phyloP scores from a whole-genome alignment of 2,113 vertebrate genomes.

The Corythornis cristatus region DNA sequence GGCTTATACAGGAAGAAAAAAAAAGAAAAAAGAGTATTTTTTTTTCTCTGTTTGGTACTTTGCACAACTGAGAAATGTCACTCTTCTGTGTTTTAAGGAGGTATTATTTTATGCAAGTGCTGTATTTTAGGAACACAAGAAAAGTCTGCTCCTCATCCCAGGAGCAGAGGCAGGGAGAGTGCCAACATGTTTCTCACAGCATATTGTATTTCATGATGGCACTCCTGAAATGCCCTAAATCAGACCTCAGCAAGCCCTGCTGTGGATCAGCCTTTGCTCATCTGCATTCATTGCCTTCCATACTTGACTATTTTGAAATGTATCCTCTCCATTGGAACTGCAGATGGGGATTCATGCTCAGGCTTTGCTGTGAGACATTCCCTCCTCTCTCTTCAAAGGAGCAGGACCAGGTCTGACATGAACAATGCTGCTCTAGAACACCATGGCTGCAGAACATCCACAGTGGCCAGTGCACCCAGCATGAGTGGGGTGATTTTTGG shows the following conservation, averaged over 20 bases:
- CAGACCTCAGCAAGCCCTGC: not conserved
- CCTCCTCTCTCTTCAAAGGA: not conserved
- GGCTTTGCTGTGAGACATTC: not conserved
- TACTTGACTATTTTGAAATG: not conserved
- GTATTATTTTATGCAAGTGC: not conserved
- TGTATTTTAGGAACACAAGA: not conserved
- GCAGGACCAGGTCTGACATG: not conserved
- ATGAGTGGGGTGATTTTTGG: too few relatives aligned
- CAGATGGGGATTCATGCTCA: not conserved
- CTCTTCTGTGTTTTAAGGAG: not conserved
- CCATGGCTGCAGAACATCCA: too few relatives aligned
- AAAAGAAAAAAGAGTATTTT: not conserved
- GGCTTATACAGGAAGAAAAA: not conserved
- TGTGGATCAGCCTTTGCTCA: not conserved
- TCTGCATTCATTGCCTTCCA: not conserved
- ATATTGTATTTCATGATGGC: not conserved
- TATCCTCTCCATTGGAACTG: not conserved
- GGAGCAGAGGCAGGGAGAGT: not conserved
- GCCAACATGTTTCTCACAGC: not conserved
- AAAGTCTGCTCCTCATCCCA: not conserved
- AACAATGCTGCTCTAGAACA: not conserved
- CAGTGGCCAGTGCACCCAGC: too few relatives aligned
- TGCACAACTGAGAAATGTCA: not conserved
- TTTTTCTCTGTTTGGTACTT: not conserved
- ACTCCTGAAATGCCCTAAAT: not conserved